Percentiles rank a stretch among this genome's conserved stretches.
These are phyloP conservation scores for Nothocercus julius DNA, from an alignment of 2,113 vertebrate genomes.

Conservation along the genomic window DNA sequence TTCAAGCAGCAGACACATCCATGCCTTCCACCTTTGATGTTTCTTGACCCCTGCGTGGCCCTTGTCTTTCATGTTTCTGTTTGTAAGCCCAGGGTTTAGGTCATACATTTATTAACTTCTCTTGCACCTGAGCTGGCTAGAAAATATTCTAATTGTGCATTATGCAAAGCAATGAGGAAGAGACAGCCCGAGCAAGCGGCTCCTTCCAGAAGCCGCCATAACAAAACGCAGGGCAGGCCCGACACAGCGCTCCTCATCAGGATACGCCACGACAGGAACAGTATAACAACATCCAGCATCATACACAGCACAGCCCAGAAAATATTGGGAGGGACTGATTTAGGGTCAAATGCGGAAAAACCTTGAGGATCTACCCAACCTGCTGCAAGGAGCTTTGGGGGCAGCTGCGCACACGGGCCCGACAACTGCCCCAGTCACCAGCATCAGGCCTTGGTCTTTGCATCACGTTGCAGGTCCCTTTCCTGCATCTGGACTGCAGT, in stretches of 20 bases:
- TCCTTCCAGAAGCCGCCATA: neutral
- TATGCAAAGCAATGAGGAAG: neutral
- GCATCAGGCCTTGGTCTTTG: neutral
- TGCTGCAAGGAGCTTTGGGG: accelerated
- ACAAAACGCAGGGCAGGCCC: neutral
- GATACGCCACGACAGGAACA: neutral
- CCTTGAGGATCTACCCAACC: neutral
- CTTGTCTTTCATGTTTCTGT: neutral
- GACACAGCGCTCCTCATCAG: neutral
- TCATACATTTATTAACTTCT: constrained; percentile 17
- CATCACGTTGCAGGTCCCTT: neutral
- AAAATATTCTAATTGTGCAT: neutral
- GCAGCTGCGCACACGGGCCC: neutral
- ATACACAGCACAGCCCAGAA: neutral
- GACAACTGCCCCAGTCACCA: neutral
- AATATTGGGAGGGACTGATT: neutral
- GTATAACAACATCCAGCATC: neutral
- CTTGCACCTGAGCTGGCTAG: neutral
- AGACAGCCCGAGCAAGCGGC: neutral
- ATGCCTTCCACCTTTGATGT: constrained; percentile 52
- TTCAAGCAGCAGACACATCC: constrained; percentile 68
- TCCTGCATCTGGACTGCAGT: neutral
- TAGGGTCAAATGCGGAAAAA: neutral
- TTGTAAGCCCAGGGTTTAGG: neutral
- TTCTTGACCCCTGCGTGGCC: constrained; percentile 48